Conservation (phyloP, 2,797 vertebrate species). For the Argentina silus region DNA sequence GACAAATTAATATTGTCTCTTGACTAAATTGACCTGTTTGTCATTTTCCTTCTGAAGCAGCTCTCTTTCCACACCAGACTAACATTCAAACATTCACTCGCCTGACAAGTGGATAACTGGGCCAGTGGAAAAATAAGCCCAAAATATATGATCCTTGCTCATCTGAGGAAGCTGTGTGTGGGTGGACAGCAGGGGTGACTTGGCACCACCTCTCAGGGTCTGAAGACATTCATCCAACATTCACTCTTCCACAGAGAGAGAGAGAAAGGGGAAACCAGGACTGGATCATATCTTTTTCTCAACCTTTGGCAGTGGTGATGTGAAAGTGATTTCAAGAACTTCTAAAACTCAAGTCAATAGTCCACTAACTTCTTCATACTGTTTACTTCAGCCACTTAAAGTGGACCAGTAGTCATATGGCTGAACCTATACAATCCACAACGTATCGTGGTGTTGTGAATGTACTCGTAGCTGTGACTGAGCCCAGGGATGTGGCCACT, state of each 20-base stretch:
- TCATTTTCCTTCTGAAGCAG: neutral
- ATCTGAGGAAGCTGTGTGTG: neutral
- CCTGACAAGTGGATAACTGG: neutral
- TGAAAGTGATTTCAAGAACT: constrained; percentile 69
- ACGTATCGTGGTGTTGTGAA: neutral
- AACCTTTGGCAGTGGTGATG: constrained; percentile 72
- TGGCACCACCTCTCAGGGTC: neutral
- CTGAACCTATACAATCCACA: constrained; percentile 3
- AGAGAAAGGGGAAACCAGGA: constrained; percentile 30
- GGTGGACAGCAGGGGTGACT: neutral
- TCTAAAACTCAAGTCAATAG: constrained; percentile 58
- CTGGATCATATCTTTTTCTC: constrained; percentile 39
- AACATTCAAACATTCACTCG: neutral
- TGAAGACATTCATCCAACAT: constrained; percentile 26
- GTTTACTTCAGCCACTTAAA: neutral
- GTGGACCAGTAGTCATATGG: constrained; percentile 33
- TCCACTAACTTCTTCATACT: constrained; percentile 27
- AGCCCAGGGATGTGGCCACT: constrained; percentile 56
- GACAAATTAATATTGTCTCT: neutral
- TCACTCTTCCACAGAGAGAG: constrained; percentile 43
- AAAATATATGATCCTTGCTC: neutral
- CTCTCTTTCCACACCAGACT: neutral
- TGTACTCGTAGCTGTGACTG: constrained; percentile 49
- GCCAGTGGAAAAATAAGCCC: neutral
- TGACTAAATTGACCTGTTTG: no score